Percentiles rank a stretch among this genome's conserved stretches.
Conservation (phyloP, 2,113 vertebrate genomes). For the Nothocercus julius region DNA sequence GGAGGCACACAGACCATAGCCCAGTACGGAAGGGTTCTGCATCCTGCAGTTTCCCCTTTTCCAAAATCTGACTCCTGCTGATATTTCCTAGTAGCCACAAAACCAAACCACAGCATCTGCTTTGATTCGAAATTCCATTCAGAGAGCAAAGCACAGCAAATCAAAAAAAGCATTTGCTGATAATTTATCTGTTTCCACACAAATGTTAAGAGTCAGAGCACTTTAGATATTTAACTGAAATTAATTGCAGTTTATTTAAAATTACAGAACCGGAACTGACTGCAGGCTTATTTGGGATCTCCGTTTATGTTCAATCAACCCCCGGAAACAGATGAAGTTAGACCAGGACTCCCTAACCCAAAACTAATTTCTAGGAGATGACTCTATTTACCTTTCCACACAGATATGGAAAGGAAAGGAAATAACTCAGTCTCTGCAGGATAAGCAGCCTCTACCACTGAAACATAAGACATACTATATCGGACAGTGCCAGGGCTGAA, state of each 20-base stretch:
- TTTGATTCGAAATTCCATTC: not conserved
- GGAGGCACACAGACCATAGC: not conserved
- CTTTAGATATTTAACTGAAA: not conserved
- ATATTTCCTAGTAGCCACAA: not conserved
- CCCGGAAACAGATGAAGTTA: not conserved
- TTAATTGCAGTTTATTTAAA: not conserved
- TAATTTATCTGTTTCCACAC: not conserved
- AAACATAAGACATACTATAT: not conserved
- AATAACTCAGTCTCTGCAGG: not conserved
- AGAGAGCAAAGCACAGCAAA: not conserved
- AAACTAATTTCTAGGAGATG: not conserved
- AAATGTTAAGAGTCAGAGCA: not conserved
- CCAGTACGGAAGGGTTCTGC: not conserved
- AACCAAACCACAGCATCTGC: not conserved
- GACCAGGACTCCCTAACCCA: not conserved
- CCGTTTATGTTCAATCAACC: not conserved
- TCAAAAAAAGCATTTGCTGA: not conserved
- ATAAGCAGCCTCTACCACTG: not conserved
- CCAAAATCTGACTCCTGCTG: not conserved
- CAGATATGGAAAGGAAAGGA: not conserved
- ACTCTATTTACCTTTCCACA: not conserved
- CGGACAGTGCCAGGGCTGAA: not conserved
- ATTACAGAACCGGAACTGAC: not conserved
- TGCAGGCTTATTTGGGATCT: not conserved
- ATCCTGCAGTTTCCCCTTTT: not conserved